These are phyloP conservation scores for Pyrrhura leucotis DNA, from an alignment of 2,797 vertebrate species.

Conservation along the genomic window DNA sequence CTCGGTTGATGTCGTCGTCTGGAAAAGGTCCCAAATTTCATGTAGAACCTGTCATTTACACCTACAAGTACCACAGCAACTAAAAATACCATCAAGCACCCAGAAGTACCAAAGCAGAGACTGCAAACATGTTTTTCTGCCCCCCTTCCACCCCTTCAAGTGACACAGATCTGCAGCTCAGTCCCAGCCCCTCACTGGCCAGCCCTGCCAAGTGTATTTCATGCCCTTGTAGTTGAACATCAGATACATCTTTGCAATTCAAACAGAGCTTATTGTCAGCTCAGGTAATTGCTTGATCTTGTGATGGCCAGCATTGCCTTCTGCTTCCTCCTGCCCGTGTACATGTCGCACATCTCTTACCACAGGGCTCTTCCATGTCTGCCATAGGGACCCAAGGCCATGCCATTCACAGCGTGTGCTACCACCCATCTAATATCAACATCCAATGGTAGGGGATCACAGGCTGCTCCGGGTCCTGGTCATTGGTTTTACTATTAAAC, in stretches of 20 bases:
- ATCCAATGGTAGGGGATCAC: not conserved
- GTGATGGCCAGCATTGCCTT: not conserved
- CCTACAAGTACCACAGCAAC: not conserved
- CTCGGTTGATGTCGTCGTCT: not conserved
- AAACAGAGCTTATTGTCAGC: not conserved
- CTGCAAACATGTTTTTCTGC: constrained; percentile 12
- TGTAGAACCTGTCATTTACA: constrained; percentile 16
- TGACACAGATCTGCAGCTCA: not conserved
- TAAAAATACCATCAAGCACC: not conserved
- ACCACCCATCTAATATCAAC: not conserved
- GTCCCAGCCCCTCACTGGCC: not conserved
- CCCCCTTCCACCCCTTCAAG: not conserved
- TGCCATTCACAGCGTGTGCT: accelerated
- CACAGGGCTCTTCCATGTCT: accelerated
- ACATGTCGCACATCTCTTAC: not conserved
- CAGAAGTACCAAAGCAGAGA: not conserved
- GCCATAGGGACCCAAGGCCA: accelerated
- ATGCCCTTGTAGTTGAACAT: not conserved
- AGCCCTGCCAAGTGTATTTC: not conserved
- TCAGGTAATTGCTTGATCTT: not conserved
- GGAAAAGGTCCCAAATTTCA: not conserved
- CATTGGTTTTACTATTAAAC: not conserved
- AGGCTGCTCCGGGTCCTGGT: not conserved
- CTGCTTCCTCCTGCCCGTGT: not conserved
- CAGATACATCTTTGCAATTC: not conserved